These are phyloP conservation scores for Heterotilapia buettikoferi DNA, from an alignment of 2,113 vertebrate species.

Conservation along the genomic window DNA sequence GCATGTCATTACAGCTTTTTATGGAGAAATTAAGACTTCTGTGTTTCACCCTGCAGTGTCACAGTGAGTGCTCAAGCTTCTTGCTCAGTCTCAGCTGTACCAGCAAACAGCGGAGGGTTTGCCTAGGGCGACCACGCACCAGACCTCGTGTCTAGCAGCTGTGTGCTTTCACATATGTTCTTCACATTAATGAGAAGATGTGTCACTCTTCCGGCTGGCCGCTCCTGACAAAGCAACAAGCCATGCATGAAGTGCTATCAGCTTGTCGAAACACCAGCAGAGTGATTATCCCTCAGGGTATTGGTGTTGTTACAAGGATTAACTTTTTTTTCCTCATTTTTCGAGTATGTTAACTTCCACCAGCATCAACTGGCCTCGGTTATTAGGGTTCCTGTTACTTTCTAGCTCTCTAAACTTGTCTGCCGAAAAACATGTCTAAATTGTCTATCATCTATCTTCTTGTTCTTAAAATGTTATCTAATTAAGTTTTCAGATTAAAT, in stretches of 20 bases:
- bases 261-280: conserved; percentile 44
- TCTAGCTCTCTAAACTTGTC: neutral
- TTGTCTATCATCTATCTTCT: neutral
- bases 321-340: neutral
- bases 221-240: conserved; percentile 44
- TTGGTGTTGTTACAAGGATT: neutral
- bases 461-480: neutral
- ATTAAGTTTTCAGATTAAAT: neutral
- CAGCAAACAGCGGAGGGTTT: neutral
- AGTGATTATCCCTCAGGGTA: conserved; percentile 39
- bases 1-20: neutral
- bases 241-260: conserved; percentile 55
- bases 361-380: neutral
- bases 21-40: neutral
- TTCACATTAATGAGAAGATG: conserved; percentile 51
- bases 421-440: neutral
- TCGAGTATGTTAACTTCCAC: neutral
- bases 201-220: conserved; percentile 41
- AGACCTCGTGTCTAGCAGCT: conserved; percentile 38
- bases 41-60: neutral
- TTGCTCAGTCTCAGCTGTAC: neutral
- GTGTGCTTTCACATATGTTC: conserved; percentile 55
- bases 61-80: neutral
- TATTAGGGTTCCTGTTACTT: neutral
- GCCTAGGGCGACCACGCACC: conserved; percentile 3